A percentile compares a stretch with the other conserved stretches of the same genome.
These are phyloP conservation scores for Siniperca chuatsi DNA, from an alignment of 2,113 vertebrate species.

Conservation along the genomic window DNA sequence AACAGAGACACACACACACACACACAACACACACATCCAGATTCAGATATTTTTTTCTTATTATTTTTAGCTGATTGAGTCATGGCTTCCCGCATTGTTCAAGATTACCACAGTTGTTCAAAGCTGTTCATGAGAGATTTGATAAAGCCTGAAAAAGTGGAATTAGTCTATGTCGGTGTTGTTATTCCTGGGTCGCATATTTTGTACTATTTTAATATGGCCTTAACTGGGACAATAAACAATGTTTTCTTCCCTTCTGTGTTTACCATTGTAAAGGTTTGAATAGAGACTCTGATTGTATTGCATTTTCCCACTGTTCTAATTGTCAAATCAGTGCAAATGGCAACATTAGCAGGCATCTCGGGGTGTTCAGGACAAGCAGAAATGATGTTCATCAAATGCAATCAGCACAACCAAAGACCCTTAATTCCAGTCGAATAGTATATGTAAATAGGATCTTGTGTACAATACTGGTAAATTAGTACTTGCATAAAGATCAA, in stretches of 20 bases:
- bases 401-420: conserved; percentile 31
- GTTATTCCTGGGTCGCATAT: conserved; percentile 22
- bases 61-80: conserved; percentile 72
- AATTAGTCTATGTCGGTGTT: not conserved
- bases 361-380: conserved; percentile 5
- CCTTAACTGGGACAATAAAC: conserved; percentile 44
- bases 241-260: conserved; percentile 43
- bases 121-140: conserved; percentile 34
- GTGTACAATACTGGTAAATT: not conserved
- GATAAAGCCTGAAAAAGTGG: conserved; percentile 30
- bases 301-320: conserved; percentile 22
- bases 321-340: conserved; percentile 19
- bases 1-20: conserved; percentile 15
- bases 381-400: not conserved
- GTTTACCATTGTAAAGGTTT: conserved; percentile 25
- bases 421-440: not conserved
- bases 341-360: not conserved
- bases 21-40: conserved; percentile 12
- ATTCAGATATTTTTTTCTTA: conserved; percentile 35
- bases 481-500: not conserved
- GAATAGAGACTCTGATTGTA: conserved; percentile 38
- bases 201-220: conserved; percentile 47
- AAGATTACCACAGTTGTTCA: conserved; percentile 31
- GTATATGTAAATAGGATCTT: too few relatives aligned
- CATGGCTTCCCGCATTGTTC: conserved; percentile 65